Conservation (phyloP, 2,888 invertebrate genomes). For the Odontocolon sp. region DNA sequence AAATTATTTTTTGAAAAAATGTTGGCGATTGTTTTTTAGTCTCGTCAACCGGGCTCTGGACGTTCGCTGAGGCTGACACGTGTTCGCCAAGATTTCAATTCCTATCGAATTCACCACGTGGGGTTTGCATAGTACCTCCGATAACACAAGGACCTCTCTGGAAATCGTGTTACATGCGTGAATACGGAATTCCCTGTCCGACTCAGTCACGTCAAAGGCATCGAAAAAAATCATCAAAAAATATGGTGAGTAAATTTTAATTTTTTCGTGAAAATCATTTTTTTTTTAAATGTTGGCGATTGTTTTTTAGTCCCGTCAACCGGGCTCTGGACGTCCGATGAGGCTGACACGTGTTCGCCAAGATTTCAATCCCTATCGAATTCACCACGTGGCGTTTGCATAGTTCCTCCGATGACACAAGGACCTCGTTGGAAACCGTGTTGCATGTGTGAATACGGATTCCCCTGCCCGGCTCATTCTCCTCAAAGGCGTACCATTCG, state of each 20-base stretch:
- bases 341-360: conserved; percentile 45
- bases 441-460: conserved; percentile 70
- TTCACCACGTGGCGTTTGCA: conserved; percentile 64
- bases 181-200: conserved; percentile 69
- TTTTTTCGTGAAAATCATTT: too few relatives aligned
- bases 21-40: conserved; percentile 55
- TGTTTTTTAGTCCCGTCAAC: too few relatives aligned
- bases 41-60: conserved; percentile 62
- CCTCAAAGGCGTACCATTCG: conserved; percentile 60
- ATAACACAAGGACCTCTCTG: conserved; percentile 67
- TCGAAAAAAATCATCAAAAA: too few relatives aligned
- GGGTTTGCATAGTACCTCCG: conserved; percentile 67
- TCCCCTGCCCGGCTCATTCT: conserved; percentile 69
- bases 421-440: conserved; percentile 70
- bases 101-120: conserved; percentile 62
- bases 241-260: too few relatives aligned
- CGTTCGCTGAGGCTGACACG: conserved; percentile 58
- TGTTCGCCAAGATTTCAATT: conserved; percentile 62
- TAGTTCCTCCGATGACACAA: conserved; percentile 68
- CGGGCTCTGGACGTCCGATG: too few relatives aligned
- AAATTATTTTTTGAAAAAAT: background rate
- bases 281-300: too few relatives aligned
- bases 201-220: conserved; percentile 65
- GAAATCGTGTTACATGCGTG: conserved; percentile 72
- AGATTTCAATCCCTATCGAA: conserved; percentile 62